Conservation (phyloP, 2,797 vertebrate species). For the Sylvia borin region DNA sequence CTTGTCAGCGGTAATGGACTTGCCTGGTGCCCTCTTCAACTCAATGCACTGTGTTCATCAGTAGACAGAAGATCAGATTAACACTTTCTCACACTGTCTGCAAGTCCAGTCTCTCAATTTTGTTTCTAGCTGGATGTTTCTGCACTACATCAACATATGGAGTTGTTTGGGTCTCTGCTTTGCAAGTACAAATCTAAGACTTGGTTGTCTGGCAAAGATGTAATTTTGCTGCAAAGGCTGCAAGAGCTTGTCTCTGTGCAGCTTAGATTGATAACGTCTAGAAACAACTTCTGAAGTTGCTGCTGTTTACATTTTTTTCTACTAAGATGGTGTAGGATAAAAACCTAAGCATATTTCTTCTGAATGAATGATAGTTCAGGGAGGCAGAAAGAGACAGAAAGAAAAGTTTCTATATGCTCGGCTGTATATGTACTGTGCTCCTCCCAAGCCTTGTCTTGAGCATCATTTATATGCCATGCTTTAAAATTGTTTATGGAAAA, state of each 20-base stretch:
- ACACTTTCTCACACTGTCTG: constrained; percentile 24
- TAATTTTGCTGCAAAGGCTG: constrained; percentile 32
- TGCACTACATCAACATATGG: not conserved
- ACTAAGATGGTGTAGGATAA: constrained; percentile 28
- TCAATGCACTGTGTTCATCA: not conserved
- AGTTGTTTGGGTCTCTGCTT: constrained; percentile 33
- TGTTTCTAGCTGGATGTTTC: constrained; percentile 10
- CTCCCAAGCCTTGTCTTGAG: not conserved
- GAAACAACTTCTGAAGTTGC: constrained; percentile 28
- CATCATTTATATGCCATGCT: not conserved
- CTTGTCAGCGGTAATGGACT: not conserved
- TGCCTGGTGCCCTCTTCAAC: constrained; percentile 56
- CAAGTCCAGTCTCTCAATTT: not conserved
- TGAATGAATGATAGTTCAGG: not conserved
- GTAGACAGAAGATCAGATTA: constrained; percentile 36
- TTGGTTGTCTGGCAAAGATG: constrained; percentile 30
- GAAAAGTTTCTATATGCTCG: not conserved
- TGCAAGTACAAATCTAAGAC: constrained; percentile 18
- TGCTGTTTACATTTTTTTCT: constrained; percentile 53
- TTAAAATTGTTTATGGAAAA: not conserved
- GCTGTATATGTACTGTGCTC: not conserved
- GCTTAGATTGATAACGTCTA: constrained; percentile 29
- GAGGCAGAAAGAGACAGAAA: not conserved
- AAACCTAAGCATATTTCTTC: constrained; percentile 32
- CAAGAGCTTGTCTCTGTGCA: constrained; percentile 33